phyloP scores from a whole-genome alignment of 2,797 vertebrate genomes.

The Phylloscopus collybita region DNA sequence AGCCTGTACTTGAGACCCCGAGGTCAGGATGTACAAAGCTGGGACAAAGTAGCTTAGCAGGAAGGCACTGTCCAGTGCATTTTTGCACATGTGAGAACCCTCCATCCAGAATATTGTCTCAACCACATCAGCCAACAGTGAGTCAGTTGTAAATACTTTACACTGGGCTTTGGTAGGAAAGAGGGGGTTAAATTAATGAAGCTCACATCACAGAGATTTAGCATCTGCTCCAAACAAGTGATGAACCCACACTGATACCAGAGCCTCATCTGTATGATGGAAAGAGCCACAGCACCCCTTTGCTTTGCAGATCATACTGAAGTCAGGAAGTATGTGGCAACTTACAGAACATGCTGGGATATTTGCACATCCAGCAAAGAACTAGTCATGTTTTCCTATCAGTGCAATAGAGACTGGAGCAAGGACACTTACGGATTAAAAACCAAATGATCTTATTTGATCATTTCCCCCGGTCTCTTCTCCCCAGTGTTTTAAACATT shows the following conservation, averaged over 20 bases:
- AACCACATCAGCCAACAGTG: not conserved
- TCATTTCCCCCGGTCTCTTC: not conserved
- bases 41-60: not conserved
- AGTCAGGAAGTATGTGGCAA: not conserved
- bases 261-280: not conserved
- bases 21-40: not conserved
- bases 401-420: not conserved
- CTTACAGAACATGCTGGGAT: not conserved
- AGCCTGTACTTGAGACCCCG: not conserved
- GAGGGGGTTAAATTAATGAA: slow-evolving; percentile 36
- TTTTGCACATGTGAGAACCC: not conserved
- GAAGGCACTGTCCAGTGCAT: not conserved
- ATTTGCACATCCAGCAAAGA: slow-evolving; percentile 4
- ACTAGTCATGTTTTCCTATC: not conserved
- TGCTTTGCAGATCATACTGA: slow-evolving; percentile 18
- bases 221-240: slow-evolving; percentile 38
- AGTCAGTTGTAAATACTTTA: not conserved
- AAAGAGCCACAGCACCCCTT: slow-evolving; percentile 9
- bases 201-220: not conserved
- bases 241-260: not conserved
- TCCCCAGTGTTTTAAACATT: slow-evolving; percentile 2
- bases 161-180: not conserved
- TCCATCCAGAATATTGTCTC: not conserved
- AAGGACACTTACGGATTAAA: not conserved
- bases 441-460: not conserved